These are phyloP conservation scores for Oikopleura albicans DNA, from an alignment of 23 tunicate species.

Conservation along the genomic window DNA sequence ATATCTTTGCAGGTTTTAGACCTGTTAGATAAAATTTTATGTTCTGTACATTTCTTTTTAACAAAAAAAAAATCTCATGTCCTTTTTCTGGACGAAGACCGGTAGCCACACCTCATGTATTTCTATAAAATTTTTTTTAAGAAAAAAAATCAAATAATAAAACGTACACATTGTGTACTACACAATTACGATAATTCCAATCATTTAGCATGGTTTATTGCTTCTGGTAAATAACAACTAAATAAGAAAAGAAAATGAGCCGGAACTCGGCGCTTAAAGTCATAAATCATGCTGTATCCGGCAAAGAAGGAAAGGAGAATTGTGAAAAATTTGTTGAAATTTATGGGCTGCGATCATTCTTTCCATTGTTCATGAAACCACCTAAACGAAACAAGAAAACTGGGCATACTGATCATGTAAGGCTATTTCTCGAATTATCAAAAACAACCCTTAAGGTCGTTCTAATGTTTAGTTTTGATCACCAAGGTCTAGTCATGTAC, in stretches of 20 bases:
- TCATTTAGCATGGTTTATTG: neutral
- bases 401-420: slow-evolving; percentile 35
- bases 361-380: slow-evolving; percentile 76
- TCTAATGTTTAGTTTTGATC: neutral
- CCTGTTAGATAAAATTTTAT: too few relatives aligned
- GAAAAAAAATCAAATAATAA: too few relatives aligned
- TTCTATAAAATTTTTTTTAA: too few relatives aligned
- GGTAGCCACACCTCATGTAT: too few relatives aligned
- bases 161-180: neutral
- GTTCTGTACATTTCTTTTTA: too few relatives aligned
- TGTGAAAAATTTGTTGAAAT: slow-evolving; percentile 77
- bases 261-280: slow-evolving; percentile 73
- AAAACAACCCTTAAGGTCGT: neutral
- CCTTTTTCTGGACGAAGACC: too few relatives aligned
- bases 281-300: slow-evolving; percentile 71
- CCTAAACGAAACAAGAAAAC: slow-evolving; percentile 68
- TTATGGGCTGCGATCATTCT: slow-evolving; percentile 57
- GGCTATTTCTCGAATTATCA: slow-evolving; percentile 52
- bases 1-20: too few relatives aligned
- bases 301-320: slow-evolving; percentile 54
- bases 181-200: neutral
- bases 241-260: slow-evolving; percentile 84
- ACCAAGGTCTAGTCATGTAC: neutral
- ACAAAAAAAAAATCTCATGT: too few relatives aligned
- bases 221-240: too few relatives aligned